Evolutionary conservation across 2,888 invertebrate species (phyloP).

Genomic region (Latrodectus hesperus): DNA sequence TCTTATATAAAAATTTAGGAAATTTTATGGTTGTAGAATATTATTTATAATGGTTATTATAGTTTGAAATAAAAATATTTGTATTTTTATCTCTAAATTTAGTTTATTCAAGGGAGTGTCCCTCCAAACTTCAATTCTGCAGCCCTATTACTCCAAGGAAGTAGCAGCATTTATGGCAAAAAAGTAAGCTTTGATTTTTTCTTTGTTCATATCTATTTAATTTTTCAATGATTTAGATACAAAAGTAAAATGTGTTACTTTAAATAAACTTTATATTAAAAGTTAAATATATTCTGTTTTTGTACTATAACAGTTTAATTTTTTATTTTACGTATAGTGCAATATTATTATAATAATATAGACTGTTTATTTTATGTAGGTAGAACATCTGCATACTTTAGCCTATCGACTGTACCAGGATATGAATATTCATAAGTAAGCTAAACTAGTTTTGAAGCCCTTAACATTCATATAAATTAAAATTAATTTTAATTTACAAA

Average conservation of each 20-base stretch:
- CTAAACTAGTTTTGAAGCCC: not conserved
- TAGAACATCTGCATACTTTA: conserved; percentile 42
- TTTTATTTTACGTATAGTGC: no score
- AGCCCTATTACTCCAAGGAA: conserved; percentile 47
- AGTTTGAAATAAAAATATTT: no score
- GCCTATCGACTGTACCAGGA: conserved; percentile 6
- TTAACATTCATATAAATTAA: not conserved
- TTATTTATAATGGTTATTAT: no score
- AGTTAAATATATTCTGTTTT: no score
- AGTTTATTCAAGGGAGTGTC: conserved; percentile 12
- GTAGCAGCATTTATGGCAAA: conserved; percentile 45
- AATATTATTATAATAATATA: no score
- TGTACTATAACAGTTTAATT: no score
- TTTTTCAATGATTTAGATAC: not conserved
- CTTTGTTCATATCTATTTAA: not conserved
- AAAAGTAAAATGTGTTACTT: not conserved
- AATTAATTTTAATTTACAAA: no score
- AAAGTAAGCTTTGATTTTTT: conserved; percentile 23
- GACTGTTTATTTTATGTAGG: conserved; percentile 13
- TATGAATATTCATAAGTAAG: conserved; percentile 41
- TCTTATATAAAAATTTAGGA: no score
- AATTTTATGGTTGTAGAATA: no score
- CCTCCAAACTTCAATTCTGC: conserved; percentile 50
- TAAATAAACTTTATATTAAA: no score
- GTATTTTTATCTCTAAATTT: not conserved